phyloP scores from a whole-genome alignment of 2,113 vertebrate species.

The Sinosuthora webbiana region DNA sequence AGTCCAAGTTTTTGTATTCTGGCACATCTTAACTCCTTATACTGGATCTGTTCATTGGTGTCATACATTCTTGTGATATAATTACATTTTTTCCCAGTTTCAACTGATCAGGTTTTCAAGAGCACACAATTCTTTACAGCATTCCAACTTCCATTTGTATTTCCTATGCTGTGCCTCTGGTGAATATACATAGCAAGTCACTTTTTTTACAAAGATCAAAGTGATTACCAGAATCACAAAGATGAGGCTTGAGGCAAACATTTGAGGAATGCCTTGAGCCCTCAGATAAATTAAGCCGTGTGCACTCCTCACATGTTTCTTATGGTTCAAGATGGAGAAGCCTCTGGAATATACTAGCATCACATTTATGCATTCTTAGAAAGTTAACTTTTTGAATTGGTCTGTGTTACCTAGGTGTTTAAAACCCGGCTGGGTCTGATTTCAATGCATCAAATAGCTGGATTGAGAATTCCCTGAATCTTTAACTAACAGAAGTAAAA shows the following conservation, averaged over 20 bases:
- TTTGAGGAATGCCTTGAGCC: not conserved
- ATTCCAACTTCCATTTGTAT: not conserved
- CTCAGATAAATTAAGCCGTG: not conserved
- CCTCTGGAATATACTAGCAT: not conserved
- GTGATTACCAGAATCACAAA: not conserved
- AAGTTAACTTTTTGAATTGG: not conserved
- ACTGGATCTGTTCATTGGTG: accelerated
- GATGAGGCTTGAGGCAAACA: not conserved
- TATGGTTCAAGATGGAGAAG: not conserved
- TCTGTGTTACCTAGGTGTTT: not conserved
- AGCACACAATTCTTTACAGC: not conserved
- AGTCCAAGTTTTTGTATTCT: not conserved
- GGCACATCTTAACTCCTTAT: not conserved
- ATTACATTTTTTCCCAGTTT: not conserved
- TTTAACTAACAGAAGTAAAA: not conserved
- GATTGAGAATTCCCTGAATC: not conserved
- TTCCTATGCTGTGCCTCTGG: not conserved
- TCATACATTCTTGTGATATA: not conserved
- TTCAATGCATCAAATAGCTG: not conserved
- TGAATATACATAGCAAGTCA: accelerated
- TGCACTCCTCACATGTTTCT: not conserved
- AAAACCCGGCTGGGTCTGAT: not conserved
- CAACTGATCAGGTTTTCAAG: not conserved
- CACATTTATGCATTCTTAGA: not conserved
- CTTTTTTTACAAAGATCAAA: not conserved